A percentile compares a stretch with the other conserved stretches of the same genome.
Conservation (phyloP, 2,113 vertebrate species). For the Ceyx melanurus region DNA sequence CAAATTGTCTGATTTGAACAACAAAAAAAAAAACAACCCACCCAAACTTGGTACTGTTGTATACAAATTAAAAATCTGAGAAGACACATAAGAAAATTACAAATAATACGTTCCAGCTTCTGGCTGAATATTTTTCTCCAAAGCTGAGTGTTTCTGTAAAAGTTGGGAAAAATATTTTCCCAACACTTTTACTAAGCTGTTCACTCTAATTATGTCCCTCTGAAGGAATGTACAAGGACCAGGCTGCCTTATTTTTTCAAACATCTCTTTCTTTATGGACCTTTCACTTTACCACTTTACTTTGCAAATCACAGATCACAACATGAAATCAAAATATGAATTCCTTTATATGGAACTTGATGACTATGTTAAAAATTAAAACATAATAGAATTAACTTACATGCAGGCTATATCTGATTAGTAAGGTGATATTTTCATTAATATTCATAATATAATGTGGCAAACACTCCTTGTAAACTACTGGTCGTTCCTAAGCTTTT, state of each 20-base stretch:
- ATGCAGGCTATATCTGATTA: neutral
- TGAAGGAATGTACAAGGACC: neutral
- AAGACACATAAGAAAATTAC: neutral
- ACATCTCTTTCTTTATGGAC: neutral
- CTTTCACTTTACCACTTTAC: neutral
- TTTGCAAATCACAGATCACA: neutral
- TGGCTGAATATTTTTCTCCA: neutral
- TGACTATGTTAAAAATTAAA: neutral
- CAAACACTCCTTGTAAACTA: neutral
- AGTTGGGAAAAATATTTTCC: neutral
- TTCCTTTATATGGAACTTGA: neutral
- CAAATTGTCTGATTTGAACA: neutral
- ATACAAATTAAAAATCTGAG: neutral
- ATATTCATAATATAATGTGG: neutral
- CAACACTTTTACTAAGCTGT: neutral
- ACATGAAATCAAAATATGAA: neutral
- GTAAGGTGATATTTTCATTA: neutral
- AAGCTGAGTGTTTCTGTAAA: neutral
- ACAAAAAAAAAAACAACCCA: neutral
- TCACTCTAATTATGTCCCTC: neutral
- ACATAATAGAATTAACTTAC: neutral
- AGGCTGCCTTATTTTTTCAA: neutral
- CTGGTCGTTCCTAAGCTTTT: neutral
- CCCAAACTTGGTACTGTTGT: accelerated
- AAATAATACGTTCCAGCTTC: neutral